Base-by-base conservation (phyloP, 2,888 invertebrate species). In the Vanessa cardui region DNA sequence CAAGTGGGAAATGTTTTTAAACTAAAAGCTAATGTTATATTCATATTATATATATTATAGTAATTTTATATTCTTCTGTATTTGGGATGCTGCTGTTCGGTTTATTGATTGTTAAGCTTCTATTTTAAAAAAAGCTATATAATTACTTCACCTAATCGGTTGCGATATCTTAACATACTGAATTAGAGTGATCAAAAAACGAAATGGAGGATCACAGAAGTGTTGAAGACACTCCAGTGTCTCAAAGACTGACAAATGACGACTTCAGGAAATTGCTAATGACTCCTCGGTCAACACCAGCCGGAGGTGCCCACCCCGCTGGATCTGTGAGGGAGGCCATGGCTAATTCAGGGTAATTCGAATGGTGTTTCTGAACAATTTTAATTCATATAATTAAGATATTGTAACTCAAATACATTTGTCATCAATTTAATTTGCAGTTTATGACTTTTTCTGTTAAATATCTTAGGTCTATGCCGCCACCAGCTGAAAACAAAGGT, bases 181-280 rank as follows among this genome's bases (percentile, higher is more conserved):
- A 20, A 6, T 20, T 21, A 26, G 46, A 5, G 1, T 26, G 21
- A 4, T 45, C 45, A 16, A 45, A 21, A 39, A 68, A 39, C 56
- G 39, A 60, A 31, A 94, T 94, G 94, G 93, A 93, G 61, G 93
- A 93, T 60, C 85, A 85, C 64, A 72, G 86, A 62, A 88, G 85
- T 78, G 93, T 93, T 69, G 92, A 94, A 74, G 94, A 94, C 75
- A 94, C 94, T 65, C 95, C 96, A 54, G 94, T 94, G 72, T 97
- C 97, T 0, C 96, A 96, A 80, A 94, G 97, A 75, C 94, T 99
- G 64, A 99, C 99, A 9, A 99, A 99, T 93, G 99, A 98, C 84
- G 99, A 99, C 90, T 99, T 99, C 83, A 95, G 99, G 65, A 98
- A 98, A 83, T 92, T 99, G 62, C 90, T 99, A 75, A 99, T 99